Conservation (phyloP, 2,113 vertebrate genomes). For the Pterophyllum scalare region DNA sequence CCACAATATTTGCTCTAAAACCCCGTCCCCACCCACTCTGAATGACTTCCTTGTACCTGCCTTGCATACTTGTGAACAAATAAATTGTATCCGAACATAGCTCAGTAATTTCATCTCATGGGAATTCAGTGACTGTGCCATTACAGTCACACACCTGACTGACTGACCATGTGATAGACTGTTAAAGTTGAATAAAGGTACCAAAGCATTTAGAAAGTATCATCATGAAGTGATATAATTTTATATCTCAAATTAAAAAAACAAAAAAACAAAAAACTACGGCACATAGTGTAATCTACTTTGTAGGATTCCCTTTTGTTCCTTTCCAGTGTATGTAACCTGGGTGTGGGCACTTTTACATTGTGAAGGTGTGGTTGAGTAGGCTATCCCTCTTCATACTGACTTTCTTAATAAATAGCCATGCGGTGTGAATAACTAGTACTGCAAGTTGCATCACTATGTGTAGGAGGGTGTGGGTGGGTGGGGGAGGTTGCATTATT, state of each 20-base stretch:
- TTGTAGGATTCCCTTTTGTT: constrained; percentile 6
- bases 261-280: neutral
- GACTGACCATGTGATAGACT: neutral
- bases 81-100: neutral
- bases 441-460: neutral
- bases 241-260: neutral
- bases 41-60: neutral
- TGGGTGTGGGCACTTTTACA: constrained; percentile 45
- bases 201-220: neutral
- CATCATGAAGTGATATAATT: neutral
- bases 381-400: neutral
- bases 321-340: constrained; percentile 21
- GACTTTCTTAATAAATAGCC: neutral
- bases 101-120: neutral
- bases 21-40: neutral
- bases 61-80: neutral
- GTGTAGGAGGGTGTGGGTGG: no score
- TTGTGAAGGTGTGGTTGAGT: constrained; percentile 25
- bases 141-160: neutral
- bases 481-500: no score
- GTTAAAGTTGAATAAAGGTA: neutral
- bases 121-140: neutral
- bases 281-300: neutral
- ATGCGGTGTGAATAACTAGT: constrained; percentile 4
- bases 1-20: neutral